These are phyloP conservation scores for Dufourea novaeangliae DNA, from an alignment of 1,140 invertebrate genomes.

Conservation along the genomic window DNA sequence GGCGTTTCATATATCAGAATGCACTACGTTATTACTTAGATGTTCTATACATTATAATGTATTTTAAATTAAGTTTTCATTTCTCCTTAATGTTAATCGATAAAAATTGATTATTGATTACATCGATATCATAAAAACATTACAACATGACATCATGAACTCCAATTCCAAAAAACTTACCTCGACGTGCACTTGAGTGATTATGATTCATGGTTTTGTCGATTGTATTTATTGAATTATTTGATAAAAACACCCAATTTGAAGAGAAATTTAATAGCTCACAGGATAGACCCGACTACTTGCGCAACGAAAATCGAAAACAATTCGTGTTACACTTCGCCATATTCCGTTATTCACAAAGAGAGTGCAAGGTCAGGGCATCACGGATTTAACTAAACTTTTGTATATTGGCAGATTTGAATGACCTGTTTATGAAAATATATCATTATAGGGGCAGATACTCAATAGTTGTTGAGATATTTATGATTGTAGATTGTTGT, in stretches of 20 bases:
- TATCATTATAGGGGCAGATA: too few species aligned
- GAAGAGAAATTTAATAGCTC: not conserved
- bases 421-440: too few species aligned
- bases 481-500: too few species aligned
- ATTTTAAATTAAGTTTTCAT: not conserved
- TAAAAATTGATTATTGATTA: not conserved
- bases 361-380: too few species aligned
- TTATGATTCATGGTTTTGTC: conserved; percentile 77
- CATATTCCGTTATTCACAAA: conserved; percentile 63
- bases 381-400: too few species aligned
- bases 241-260: not conserved
- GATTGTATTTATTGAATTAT: not conserved
- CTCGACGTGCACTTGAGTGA: conserved; percentile 74
- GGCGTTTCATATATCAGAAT: too few species aligned
- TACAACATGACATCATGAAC: not conserved
- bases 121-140: not conserved
- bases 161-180: conserved; percentile 63
- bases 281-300: conserved; percentile 21
- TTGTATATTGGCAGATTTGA: too few species aligned
- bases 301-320: conserved; percentile 56
- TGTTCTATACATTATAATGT: not conserved
- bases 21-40: not conserved
- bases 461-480: too few species aligned
- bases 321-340: conserved; percentile 63
- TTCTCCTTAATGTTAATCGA: not conserved